Conservation (phyloP, 1,140 invertebrate genomes). For the Eueides isabella region DNA sequence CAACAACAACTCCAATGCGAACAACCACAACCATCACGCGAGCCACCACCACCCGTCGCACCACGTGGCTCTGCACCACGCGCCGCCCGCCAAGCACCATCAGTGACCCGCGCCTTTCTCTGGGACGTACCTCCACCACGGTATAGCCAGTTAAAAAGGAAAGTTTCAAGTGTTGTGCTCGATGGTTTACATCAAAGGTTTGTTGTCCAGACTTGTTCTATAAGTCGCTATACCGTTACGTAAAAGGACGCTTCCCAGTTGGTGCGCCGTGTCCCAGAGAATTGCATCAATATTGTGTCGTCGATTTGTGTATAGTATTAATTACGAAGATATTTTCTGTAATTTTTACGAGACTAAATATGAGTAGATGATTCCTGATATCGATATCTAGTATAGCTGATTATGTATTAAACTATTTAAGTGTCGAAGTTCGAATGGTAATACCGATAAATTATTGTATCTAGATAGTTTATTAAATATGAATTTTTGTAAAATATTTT, state of each 20-base stretch:
- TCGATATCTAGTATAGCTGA: conserved; percentile 77
- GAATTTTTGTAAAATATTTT: conserved; percentile 79
- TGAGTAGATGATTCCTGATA: conserved; percentile 80
- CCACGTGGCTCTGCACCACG: conserved; percentile 87
- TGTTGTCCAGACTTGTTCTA: conserved; percentile 16
- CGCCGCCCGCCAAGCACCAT: conserved; percentile 89
- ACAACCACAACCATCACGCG: conserved; percentile 87
- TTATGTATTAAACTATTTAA: conserved; percentile 78
- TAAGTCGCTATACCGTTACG: conserved; percentile 68
- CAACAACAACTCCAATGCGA: conserved; percentile 88
- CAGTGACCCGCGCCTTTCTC: conserved; percentile 94
- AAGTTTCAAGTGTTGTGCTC: conserved; percentile 61
- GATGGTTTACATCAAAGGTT: conserved; percentile 40
- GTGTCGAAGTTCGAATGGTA: conserved; percentile 68
- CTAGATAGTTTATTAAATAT: conserved; percentile 77
- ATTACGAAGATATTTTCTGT: conserved; percentile 78
- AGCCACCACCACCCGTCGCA: conserved; percentile 87
- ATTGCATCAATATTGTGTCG: conserved; percentile 69
- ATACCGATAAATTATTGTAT: conserved; percentile 74
- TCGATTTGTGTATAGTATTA: conserved; percentile 82
- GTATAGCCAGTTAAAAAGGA: conserved; percentile 83
- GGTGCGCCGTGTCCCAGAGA: conserved; percentile 76
- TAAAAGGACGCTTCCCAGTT: conserved; percentile 65
- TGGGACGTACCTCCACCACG: conserved; percentile 87
- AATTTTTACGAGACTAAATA: conserved; percentile 80